Percentiles rank a stretch among this genome's conserved stretches.
These are phyloP conservation scores for Anagrus nilaparvatae DNA, from an alignment of 1,140 invertebrate species.

Conservation along the genomic window DNA sequence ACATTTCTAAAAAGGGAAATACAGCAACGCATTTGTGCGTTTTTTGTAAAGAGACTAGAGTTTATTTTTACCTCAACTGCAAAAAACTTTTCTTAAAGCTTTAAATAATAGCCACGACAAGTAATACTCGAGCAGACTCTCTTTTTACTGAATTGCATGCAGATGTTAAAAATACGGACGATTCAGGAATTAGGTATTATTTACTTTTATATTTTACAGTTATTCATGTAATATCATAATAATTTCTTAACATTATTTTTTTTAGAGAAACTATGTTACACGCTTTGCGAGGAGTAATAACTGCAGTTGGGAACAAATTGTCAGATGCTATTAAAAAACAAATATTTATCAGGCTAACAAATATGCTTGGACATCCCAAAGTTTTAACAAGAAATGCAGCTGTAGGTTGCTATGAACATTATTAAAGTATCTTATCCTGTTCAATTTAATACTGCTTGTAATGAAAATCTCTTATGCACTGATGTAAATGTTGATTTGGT, in stretches of 20 bases:
- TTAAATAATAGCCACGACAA: conserved; percentile 77
- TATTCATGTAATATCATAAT: background rate
- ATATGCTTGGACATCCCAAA: conserved; percentile 62
- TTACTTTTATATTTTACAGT: background rate
- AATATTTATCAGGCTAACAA: conserved; percentile 61
- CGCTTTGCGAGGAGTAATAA: conserved; percentile 73
- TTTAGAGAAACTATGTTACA: conserved; percentile 82
- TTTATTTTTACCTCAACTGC: conserved; percentile 83
- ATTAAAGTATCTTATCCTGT: conserved; percentile 62
- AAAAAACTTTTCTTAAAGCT: conserved; percentile 94
- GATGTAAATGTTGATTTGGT: conserved; percentile 57
- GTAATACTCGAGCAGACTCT: conserved; percentile 80
- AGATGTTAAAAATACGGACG: conserved; percentile 74
- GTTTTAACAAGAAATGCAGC: conserved; percentile 70
- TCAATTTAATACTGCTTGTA: conserved; percentile 64
- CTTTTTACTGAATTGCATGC: conserved; percentile 85
- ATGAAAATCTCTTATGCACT: conserved; percentile 63
- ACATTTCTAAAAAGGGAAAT: conserved; percentile 56
- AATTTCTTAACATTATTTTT: conserved; percentile 3
- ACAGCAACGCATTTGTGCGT: conserved; percentile 79
- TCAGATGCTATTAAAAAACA: conserved; percentile 67
- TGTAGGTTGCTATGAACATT: conserved; percentile 81
- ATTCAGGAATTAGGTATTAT: conserved; percentile 60
- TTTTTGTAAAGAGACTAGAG: conserved; percentile 80
- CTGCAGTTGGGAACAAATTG: conserved; percentile 81